Evolutionary conservation across 2,888 invertebrate genomes (phyloP).

Genomic region (Drosophila tanythrix): DNA sequence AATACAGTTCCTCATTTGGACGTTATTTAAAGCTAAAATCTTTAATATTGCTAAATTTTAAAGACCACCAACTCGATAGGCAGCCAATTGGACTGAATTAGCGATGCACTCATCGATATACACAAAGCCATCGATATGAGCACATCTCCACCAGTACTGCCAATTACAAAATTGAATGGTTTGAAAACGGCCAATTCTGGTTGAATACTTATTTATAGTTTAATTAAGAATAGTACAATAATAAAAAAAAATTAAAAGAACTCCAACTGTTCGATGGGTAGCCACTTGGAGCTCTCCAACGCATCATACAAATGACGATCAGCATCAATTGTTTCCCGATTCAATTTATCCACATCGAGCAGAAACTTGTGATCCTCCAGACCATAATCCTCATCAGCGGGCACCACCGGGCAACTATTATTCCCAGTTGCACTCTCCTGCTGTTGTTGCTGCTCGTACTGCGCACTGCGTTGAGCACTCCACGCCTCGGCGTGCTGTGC

Average conservation of each 20-base stretch:
- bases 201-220: neutral
- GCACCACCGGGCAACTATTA: constrained; percentile 75
- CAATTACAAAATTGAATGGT: neutral
- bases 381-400: constrained; percentile 88
- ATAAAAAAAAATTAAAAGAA: constrained; percentile 84
- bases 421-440: constrained; percentile 72
- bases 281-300: constrained; percentile 93
- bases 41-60: neutral
- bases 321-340: constrained; percentile 90
- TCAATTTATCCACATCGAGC: constrained; percentile 91
- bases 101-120: neutral
- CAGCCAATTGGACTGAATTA: too few relatives aligned
- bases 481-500: constrained; percentile 85
- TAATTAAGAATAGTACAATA: neutral
- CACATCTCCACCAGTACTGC: neutral
- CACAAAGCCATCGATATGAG: too few relatives aligned
- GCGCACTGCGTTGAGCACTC: constrained; percentile 85
- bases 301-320: constrained; percentile 93
- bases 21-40: neutral
- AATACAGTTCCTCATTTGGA: too few relatives aligned
- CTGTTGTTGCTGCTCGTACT: constrained; percentile 80
- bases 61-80: neutral
- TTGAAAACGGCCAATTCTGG: neutral
- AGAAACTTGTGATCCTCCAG: constrained; percentile 92
- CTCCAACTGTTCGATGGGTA: constrained; percentile 91